Conservation (phyloP, 2,797 vertebrate genomes). For the Malacoraja senta region DNA sequence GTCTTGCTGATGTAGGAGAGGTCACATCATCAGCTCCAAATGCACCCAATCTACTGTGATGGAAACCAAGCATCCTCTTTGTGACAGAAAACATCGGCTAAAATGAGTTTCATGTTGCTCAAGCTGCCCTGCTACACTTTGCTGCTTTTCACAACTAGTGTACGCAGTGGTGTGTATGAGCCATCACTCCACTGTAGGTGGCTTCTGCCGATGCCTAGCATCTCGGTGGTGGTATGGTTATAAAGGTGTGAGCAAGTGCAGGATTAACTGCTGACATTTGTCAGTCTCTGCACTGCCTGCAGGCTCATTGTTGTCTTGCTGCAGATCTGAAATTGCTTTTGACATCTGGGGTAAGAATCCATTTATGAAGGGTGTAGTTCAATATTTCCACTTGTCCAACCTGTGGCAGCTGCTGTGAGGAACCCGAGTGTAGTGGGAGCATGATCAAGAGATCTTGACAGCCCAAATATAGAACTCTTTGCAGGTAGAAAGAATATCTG, state of each 20-base stretch:
- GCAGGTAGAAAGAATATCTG: background rate
- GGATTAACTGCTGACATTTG: background rate
- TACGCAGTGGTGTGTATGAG: background rate
- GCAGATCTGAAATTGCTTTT: background rate
- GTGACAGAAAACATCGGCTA: background rate
- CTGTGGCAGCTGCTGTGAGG: background rate
- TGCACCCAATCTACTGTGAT: background rate
- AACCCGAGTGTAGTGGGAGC: background rate
- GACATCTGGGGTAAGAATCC: background rate
- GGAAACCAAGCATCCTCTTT: background rate
- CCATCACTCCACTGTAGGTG: background rate
- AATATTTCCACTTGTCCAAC: background rate
- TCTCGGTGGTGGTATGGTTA: no score
- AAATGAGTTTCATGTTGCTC: background rate
- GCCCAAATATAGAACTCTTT: background rate
- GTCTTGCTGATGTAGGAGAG: no score
- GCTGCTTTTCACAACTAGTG: background rate
- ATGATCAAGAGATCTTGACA: background rate
- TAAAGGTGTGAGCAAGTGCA: no score
- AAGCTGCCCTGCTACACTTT: background rate
- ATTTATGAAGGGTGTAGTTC: background rate
- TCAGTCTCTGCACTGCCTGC: background rate
- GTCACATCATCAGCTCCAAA: no score
- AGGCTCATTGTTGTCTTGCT: background rate
- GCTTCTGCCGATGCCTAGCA: no score